These are phyloP conservation scores for Apis cerana DNA, from an alignment of 1,140 invertebrate species.

Conservation along the genomic window DNA sequence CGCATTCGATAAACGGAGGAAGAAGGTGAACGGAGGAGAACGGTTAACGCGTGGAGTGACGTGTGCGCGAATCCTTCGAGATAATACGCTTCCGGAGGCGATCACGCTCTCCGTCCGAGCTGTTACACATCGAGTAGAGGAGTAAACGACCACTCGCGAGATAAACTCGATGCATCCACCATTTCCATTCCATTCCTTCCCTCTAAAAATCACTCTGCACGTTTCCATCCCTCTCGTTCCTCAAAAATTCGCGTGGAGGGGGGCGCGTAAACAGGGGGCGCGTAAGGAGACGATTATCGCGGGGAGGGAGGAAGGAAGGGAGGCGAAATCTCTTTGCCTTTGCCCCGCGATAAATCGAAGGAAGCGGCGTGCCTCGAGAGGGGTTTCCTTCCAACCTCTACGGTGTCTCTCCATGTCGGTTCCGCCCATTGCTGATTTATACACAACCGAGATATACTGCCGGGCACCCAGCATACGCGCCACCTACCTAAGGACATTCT, in stretches of 20 bases:
- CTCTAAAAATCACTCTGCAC: too few relatives aligned
- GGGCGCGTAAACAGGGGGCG: slow-evolving; percentile 25
- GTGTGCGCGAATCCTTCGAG: slow-evolving; percentile 60
- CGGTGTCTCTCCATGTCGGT: slow-evolving; percentile 76
- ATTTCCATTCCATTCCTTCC: too few relatives aligned
- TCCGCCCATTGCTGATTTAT: slow-evolving; percentile 77
- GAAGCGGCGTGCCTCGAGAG: slow-evolving; percentile 72
- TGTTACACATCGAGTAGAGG: slow-evolving; percentile 2
- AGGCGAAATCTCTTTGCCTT: slow-evolving; percentile 49
- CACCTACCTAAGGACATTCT: slow-evolving; percentile 50
- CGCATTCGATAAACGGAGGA: background rate
- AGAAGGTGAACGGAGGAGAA: background rate
- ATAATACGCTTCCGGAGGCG: slow-evolving; percentile 68
- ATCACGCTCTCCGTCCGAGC: slow-evolving; percentile 38
- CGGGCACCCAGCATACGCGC: slow-evolving; percentile 62
- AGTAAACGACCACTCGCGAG: slow-evolving; percentile 59
- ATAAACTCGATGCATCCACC: too few relatives aligned
- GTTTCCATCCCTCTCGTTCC: too few relatives aligned
- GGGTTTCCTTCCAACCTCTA: slow-evolving; percentile 76
- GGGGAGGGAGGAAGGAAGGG: background rate
- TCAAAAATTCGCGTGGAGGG: too few relatives aligned
- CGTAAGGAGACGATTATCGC: slow-evolving; percentile 19
- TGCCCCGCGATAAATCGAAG: slow-evolving; percentile 73
- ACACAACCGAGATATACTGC: slow-evolving; percentile 64
- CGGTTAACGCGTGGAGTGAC: background rate